phyloP scores from a whole-genome alignment of 2,113 vertebrate species.

The Malurus elegans region DNA sequence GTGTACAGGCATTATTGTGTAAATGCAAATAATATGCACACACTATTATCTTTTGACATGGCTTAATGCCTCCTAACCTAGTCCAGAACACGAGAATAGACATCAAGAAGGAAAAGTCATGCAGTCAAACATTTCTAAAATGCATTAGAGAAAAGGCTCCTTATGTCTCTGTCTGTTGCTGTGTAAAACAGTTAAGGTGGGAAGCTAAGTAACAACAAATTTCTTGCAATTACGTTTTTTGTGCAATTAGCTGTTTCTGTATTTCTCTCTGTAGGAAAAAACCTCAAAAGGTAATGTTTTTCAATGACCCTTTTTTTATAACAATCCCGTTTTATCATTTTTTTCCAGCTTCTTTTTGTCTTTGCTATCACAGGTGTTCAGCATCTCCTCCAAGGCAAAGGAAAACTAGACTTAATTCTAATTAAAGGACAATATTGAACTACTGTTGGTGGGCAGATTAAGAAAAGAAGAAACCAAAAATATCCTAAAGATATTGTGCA shows the following conservation, averaged over 20 bases:
- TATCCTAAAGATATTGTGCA: background rate
- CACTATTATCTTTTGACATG: background rate
- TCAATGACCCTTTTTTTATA: background rate
- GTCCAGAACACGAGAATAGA: background rate
- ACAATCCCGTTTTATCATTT: background rate
- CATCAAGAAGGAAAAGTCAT: background rate
- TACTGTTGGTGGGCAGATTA: background rate
- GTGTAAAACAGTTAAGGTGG: background rate
- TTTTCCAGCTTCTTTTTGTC: background rate
- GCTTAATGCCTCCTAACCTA: background rate
- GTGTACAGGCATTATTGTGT: background rate
- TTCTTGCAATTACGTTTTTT: background rate
- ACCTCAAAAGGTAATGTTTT: background rate
- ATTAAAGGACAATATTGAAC: background rate
- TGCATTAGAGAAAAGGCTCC: background rate
- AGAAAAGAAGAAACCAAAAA: background rate
- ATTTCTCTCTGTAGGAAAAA: background rate
- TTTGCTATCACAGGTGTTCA: background rate
- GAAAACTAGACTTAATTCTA: background rate
- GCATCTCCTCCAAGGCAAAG: background rate
- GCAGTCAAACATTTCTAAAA: background rate
- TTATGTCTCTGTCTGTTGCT: background rate
- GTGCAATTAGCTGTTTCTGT: background rate
- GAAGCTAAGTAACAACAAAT: background rate
- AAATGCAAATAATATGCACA: background rate